Evolutionary conservation across 2,888 invertebrate species (phyloP), one percentile per base, ranked within the genome.

Genomic region (Lordiphosa fenestrarum): DNA sequence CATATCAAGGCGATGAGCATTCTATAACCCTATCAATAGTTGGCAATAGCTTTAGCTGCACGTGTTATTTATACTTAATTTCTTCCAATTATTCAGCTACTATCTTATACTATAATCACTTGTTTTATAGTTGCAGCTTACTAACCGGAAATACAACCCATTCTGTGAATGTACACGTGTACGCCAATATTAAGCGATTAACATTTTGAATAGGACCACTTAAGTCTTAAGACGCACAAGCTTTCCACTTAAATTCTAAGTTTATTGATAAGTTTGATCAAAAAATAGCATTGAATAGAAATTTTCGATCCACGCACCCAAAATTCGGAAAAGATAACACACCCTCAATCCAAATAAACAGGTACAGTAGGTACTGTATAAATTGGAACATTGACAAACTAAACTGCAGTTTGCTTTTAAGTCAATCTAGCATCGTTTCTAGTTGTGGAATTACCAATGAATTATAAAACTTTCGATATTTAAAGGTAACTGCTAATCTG

Each of bases 41-140:
- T 25, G 52, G 33, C 35, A 41, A 36, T 25, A 44, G 50, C 38
- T 39, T 48, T 6, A 49, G 52, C 30, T 54, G 60, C 80, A 61
- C 54, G 48, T 56, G 57, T 63, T 62, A 50, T 59, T 51, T 55
- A 51, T 57, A 66, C 53, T 73, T 81, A 81, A 73, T 80, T 64
- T 83, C 68, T 80, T 77, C 64, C 63, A 77, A 77, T 77, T 77
- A 83, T 83, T 80, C 65, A 70, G 57, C 59, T 83, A 62, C 49
- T 25, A 25, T 25, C 72, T 54, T 70, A 63, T 66, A 60, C 75
- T 66, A 73, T 76, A 78, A 81, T 84, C 71, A 71, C 63, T 54
- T 49, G 55, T 64, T 76, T 39, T 12, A 37, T 41, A 46, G 42
- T 62, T 53, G 41, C 21, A 55, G 36, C 64, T 57, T 66, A 63